Base-by-base conservation (phyloP, 2,888 invertebrate genomes). In the Parelbella ahira region DNA sequence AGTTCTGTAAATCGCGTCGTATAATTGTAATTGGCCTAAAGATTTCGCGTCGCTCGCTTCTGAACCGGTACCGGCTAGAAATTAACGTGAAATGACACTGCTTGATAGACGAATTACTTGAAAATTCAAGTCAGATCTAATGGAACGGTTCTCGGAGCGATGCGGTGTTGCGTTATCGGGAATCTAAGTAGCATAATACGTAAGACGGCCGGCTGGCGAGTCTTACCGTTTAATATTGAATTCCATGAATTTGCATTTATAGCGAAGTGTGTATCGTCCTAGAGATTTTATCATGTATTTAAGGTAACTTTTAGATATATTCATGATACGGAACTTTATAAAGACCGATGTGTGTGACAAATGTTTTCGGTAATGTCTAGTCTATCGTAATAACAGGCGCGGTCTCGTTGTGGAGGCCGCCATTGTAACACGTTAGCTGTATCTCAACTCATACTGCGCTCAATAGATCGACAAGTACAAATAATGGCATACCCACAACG, bases 211-310 rank as follows among this genome's bases (percentile, higher is more conserved):
- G 6, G 2, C 13, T 18, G 52, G 33, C 51, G 47, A n/a, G 77
- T 68, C 82, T 83, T 84, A 81, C 68, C 62, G 61, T 56, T 66
- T 75, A 66, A 75, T 81, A 76, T 83, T 86, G 84, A 86, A 87
- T 87, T 87, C 86, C 86, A 83, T 86, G 86, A 87, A 87, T 86
- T 86, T 87, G 87, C 87, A 87, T 87, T 86, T 86, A 83, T 83
- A 82, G 75, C 77, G 80, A 84, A 82, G 81, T 81, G 81, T 80
- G 72, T 84, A 77, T 82, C 75, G 83, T 84, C 77, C 80, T 86
- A 84, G 81, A 86, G 82, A 83, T 83, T 83, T 79, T 80, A 81
- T 79, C 77, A 76, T 78, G 71, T 79, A 75, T 78, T 80, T 84
- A 81, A 82, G 81, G 72, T 80, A 77, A 63, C 68, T 59, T 75